Conservation (phyloP, 2,113 vertebrate species). For the Corythoichthys intestinalis region DNA sequence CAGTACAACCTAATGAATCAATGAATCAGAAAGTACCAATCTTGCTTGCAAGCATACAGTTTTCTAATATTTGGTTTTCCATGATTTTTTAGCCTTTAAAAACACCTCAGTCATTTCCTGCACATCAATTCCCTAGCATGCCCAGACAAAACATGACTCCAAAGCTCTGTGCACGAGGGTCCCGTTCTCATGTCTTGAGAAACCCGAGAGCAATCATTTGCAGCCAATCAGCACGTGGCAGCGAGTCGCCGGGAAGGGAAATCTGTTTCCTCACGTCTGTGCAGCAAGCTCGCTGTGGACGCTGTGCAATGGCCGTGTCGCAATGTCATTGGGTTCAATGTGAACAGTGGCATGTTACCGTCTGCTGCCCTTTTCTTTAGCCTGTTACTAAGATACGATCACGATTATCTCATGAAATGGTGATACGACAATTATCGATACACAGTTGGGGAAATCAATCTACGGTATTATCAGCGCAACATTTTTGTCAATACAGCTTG, state of each 20-base stretch:
- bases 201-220: constrained; percentile 39
- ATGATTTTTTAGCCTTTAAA: too few relatives aligned
- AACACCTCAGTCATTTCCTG: neutral
- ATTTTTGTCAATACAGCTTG: too few relatives aligned
- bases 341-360: neutral
- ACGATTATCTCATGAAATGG: too few relatives aligned
- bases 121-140: neutral
- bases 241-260: neutral
- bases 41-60: too few relatives aligned
- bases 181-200: constrained; percentile 29
- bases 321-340: constrained; percentile 6
- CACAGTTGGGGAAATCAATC: too few relatives aligned
- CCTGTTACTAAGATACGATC: too few relatives aligned
- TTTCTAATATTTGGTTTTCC: too few relatives aligned
- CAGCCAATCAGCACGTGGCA: neutral
- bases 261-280: constrained; percentile 5
- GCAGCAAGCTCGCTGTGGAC: neutral
- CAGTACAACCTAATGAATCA: too few relatives aligned
- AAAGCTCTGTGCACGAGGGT: constrained; percentile 25
- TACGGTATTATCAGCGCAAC: too few relatives aligned
- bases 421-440: too few relatives aligned
- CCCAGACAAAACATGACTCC: constrained; percentile 3
- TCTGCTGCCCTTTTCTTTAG: constrained; percentile 1
- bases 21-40: too few relatives aligned
- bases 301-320: neutral